phyloP scores from a whole-genome alignment of 92 coral and sea anemone genomes.

The Bergia puertoricense region DNA sequence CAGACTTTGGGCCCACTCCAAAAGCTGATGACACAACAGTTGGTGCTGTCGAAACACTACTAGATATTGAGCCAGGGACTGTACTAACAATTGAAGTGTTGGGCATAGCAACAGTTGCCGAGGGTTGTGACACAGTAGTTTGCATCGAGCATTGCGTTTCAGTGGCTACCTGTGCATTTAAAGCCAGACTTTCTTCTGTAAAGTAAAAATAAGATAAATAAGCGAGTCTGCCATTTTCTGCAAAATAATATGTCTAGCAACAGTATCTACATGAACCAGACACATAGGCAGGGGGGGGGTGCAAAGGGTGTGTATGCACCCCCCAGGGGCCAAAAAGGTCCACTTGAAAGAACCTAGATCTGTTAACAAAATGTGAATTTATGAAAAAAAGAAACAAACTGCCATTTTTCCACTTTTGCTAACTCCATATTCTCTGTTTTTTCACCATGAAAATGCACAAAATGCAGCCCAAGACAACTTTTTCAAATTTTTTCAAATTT shows the following conservation, averaged over 20 bases:
- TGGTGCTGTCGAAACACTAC: background rate
- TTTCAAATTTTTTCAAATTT: too few species aligned
- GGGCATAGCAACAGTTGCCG: background rate
- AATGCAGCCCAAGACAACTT: too few species aligned
- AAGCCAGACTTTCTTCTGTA: slow-evolving; percentile 22
- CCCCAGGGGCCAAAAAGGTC: too few species aligned
- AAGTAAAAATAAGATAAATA: background rate
- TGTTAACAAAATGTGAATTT: too few species aligned
- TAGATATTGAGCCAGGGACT: background rate
- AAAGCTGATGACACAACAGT: background rate
- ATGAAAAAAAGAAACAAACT: too few species aligned
- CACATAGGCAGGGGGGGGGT: too few species aligned
- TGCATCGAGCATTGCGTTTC: background rate
- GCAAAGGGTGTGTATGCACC: too few species aligned
- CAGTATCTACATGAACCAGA: too few species aligned
- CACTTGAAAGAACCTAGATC: too few species aligned
- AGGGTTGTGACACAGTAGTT: slow-evolving; percentile 1
- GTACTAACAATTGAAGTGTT: background rate
- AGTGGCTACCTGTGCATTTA: background rate
- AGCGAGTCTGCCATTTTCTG: background rate
- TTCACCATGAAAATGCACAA: too few species aligned
- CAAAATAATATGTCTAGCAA: background rate
- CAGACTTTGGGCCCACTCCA: background rate
- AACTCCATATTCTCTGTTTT: too few species aligned
- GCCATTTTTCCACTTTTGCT: too few species aligned